Conservation (phyloP, 2,888 invertebrate species). For the Melipona beecheii region DNA sequence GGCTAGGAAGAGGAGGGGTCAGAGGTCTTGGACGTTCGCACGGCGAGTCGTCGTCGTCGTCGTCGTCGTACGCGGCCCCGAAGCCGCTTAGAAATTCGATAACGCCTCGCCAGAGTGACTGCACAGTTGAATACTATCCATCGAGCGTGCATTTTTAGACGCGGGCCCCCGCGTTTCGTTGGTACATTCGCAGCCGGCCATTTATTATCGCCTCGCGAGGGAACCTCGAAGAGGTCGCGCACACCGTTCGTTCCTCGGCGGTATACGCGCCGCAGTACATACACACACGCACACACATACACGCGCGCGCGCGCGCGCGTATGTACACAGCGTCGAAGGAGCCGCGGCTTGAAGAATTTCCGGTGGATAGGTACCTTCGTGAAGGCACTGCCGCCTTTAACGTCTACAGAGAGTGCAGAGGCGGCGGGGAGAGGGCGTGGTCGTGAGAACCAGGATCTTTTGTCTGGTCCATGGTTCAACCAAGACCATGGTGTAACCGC, state of each 20-base stretch:
- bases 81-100: slow-evolving; percentile 66
- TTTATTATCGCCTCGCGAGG: slow-evolving; percentile 70
- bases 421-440: slow-evolving; percentile 79
- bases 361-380: slow-evolving; percentile 77
- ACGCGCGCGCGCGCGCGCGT: not conserved
- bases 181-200: slow-evolving; percentile 52
- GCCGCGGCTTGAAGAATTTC: slow-evolving; percentile 73
- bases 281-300: no score
- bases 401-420: slow-evolving; percentile 66
- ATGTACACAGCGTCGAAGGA: slow-evolving; percentile 60
- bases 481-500: slow-evolving; percentile 68
- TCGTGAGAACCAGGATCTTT: slow-evolving; percentile 81
- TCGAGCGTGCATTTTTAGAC: slow-evolving; percentile 52
- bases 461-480: slow-evolving; percentile 77
- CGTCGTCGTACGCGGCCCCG: slow-evolving; percentile 5
- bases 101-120: slow-evolving; percentile 47
- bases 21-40: slow-evolving; percentile 59
- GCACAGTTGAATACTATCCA: slow-evolving; percentile 40
- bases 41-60: slow-evolving; percentile 29
- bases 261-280: slow-evolving; percentile 17
- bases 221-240: slow-evolving; percentile 65
- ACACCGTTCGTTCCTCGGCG: slow-evolving; percentile 50
- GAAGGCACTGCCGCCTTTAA: slow-evolving; percentile 70
- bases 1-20: slow-evolving; percentile 47
- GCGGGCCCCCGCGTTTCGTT: slow-evolving; percentile 36